A percentile compares a stretch with the other conserved stretches of the same genome.
These are phyloP conservation scores for Drosophila willistoni DNA, from an alignment of 1,140 invertebrate genomes.

Conservation along the genomic window DNA sequence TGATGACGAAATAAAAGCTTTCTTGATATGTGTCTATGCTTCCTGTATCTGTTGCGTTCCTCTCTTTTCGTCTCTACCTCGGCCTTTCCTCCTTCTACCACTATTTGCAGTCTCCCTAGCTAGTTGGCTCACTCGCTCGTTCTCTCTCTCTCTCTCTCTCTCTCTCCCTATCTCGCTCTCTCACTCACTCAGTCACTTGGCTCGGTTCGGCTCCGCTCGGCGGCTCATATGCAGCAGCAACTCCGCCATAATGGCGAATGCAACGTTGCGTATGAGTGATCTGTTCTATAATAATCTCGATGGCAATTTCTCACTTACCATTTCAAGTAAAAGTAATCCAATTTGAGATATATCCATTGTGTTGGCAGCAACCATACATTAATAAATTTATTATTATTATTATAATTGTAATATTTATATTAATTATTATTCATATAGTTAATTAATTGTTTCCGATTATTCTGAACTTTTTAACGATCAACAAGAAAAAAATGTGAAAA, in stretches of 20 bases:
- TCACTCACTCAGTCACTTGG: constrained; percentile 1
- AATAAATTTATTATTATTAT: constrained; percentile 1
- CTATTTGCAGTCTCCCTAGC: not conserved
- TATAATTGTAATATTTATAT: constrained; percentile 13
- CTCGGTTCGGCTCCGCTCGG: not conserved
- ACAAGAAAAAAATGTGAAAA: not conserved
- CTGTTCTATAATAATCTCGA: constrained; percentile 2
- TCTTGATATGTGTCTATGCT: constrained; percentile 14
- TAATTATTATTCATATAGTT: constrained; percentile 30
- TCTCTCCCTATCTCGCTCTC: too few species aligned
- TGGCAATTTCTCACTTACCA: constrained; percentile 51
- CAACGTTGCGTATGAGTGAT: constrained; percentile 76
- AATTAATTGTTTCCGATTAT: constrained; percentile 41
- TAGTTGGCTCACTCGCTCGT: constrained; percentile 1
- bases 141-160: too few species aligned
- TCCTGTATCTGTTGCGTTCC: constrained; percentile 1
- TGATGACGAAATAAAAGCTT: constrained; percentile 70
- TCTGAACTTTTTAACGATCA: constrained; percentile 37
- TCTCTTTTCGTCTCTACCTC: not conserved
- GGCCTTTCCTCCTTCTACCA: not conserved
- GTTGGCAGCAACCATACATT: constrained; percentile 36
- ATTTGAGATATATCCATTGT: constrained; percentile 74
- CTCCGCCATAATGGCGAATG: constrained; percentile 35
- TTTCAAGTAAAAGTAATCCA: constrained; percentile 71
- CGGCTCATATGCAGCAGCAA: constrained; percentile 31